A percentile compares a stretch with the other conserved stretches of the same genome.
Conservation (phyloP, 1,140 invertebrate genomes). For the Babylonia areolata region DNA sequence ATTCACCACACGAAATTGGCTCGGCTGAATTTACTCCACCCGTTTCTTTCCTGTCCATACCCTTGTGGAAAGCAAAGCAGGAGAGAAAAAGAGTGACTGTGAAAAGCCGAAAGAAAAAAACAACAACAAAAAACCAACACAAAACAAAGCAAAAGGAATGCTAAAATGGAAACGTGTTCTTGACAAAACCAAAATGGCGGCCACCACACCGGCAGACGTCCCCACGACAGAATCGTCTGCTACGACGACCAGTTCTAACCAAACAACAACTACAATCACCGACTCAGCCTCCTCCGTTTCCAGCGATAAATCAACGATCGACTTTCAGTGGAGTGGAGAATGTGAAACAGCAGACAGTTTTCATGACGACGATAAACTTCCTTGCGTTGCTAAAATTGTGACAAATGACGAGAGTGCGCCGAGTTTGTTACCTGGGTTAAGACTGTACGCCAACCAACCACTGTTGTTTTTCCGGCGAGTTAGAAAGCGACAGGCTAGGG, state of each 20-base stretch:
- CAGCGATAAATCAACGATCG: not conserved
- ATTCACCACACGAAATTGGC: too few species aligned
- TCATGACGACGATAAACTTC: conserved; percentile 52
- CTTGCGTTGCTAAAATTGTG: conserved; percentile 51
- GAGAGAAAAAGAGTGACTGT: too few species aligned
- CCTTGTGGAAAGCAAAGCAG: too few species aligned
- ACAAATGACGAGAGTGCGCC: conserved; percentile 12
- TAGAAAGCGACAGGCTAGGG: conserved; percentile 48
- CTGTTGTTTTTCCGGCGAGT: conserved; percentile 51
- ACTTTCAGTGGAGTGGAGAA: conserved; percentile 43
- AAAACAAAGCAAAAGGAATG: too few species aligned
- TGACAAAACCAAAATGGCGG: conserved; percentile 29
- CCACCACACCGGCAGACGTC: conserved; percentile 12
- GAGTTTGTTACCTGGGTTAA: conserved; percentile 52
- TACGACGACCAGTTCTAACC: too few species aligned
- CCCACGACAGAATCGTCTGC: not conserved
- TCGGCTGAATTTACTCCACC: too few species aligned
- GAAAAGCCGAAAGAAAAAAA: too few species aligned
- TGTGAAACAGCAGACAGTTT: conserved; percentile 33
- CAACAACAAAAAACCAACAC: too few species aligned
- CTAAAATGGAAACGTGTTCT: conserved; percentile 8
- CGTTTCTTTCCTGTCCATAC: too few species aligned
- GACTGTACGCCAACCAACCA: conserved; percentile 60
- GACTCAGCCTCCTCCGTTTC: not conserved
- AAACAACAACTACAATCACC: too few species aligned